phyloP scores from a whole-genome alignment of 2,113 vertebrate genomes.

The Saccopteryx bilineata region DNA sequence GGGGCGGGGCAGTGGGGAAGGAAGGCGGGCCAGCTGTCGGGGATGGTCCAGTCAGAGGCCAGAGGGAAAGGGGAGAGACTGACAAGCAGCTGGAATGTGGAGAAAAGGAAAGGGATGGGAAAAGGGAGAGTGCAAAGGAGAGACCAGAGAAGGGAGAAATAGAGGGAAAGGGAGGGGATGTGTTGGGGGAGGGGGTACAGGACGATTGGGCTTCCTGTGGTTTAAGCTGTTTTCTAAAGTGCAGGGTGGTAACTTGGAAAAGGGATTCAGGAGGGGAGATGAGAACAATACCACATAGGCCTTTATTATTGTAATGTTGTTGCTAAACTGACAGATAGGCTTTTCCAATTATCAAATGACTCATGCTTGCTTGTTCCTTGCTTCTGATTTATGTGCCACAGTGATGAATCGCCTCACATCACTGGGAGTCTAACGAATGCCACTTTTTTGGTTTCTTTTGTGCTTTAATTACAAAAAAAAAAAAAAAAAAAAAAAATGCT shows the following conservation, averaged over 20 bases:
- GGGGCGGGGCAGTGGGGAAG: too few relatives aligned
- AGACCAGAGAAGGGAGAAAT: background rate
- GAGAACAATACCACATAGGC: background rate
- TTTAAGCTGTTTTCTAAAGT: background rate
- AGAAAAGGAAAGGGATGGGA: background rate
- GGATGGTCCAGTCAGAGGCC: too few relatives aligned
- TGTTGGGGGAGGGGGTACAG: fast-evolving
- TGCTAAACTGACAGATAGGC: background rate
- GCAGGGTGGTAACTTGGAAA: background rate
- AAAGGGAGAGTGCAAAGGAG: background rate
- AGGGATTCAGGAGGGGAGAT: background rate
- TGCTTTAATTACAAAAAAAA: constrained; percentile 19
- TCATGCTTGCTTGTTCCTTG: background rate
- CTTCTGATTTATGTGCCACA: background rate
- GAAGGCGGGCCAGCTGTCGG: too few relatives aligned
- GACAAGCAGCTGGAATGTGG: background rate
- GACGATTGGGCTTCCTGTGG: background rate
- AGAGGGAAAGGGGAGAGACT: constrained; percentile 7
- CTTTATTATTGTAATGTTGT: background rate
- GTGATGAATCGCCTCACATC: background rate
- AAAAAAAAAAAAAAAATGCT: background rate
- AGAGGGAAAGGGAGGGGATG: background rate
- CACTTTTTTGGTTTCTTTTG: background rate
- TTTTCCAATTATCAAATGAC: background rate
- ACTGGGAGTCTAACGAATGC: background rate